Evolutionary conservation across 1,140 invertebrate species (phyloP), one percentile per base, ranked within the genome.

Genomic region (Diprion similis): DNA sequence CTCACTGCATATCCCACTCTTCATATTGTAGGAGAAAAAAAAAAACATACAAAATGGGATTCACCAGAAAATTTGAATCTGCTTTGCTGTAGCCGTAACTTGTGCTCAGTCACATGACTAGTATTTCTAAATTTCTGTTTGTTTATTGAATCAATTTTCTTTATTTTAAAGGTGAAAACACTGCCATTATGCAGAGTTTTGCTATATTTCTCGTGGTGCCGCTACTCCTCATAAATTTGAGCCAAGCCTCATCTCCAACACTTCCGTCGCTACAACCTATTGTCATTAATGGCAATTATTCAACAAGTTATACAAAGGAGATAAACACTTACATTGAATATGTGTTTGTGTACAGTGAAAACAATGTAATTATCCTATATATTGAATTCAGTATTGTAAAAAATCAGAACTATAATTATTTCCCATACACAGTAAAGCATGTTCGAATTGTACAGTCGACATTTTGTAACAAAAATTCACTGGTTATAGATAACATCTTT

Each of bases 251-350:
- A 15, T 13, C 15, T 15, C 46, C 69, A 47, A 70, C 69, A 46
- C 69, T 37, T 47, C 69, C 69, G n/a, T 70, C 69, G 9, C 17
- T 70, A 46, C n/a, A 70, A 15, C 37, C 69, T 10, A 70, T 46
- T 15, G 69, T 70, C 46, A 45, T 17, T 19, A 46, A 45, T 45
- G 69, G 37, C 15, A 48, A 37, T 17, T 70, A 70, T 48, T 19
- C 18, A 7, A 47, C 19, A 70, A 37, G 3, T 70, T 70, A 70
- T 46, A 70, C 19, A 8, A 45, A 8, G 37, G 15, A 17, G 8
- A 46, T 80, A 47, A 84, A 85, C 51, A 66, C n/a, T 46, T 75
- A 72, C 8, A 46, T 80, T 46, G 83, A 84, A 78, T 84, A 84
- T 78, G 78, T 84, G 11, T 84, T 84, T 47, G 68, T 82, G 19